Percentiles rank a stretch among this genome's conserved stretches.
These are phyloP conservation scores for Pogonocichla stellata DNA, from an alignment of 2,113 vertebrate genomes.

Conservation along the genomic window DNA sequence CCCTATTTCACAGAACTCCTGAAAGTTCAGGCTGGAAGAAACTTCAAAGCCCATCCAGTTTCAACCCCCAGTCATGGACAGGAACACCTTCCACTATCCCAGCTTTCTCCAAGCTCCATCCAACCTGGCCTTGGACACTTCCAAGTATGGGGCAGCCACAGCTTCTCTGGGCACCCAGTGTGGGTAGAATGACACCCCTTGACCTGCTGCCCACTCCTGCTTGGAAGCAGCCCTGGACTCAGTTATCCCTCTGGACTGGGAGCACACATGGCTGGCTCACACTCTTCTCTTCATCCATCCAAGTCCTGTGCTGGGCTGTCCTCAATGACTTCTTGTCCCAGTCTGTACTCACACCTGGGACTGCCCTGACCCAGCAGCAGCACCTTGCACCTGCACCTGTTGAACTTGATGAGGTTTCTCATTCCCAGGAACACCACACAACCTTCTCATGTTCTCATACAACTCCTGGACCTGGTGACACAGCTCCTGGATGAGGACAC, in stretches of 20 bases:
- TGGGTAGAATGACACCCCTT: background rate
- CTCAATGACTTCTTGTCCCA: background rate
- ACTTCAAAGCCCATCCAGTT: background rate
- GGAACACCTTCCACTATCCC: background rate
- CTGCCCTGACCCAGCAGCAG: background rate
- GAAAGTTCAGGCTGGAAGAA: background rate
- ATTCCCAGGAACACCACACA: background rate
- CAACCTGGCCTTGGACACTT: background rate
- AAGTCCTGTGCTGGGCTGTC: background rate
- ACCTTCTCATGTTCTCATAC: accelerated
- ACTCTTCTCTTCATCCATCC: background rate
- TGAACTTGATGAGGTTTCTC: background rate
- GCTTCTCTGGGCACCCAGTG: background rate
- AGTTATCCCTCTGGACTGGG: background rate
- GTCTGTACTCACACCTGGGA: background rate
- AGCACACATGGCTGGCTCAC: background rate
- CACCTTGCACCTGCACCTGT: background rate
- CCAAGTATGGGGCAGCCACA: background rate
- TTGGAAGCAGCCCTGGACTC: background rate
- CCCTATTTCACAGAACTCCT: background rate
- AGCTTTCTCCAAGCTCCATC: background rate
- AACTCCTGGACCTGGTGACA: background rate
- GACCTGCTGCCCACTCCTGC: background rate
- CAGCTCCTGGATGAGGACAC: background rate
- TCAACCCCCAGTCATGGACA: background rate